Base-by-base conservation (phyloP, 2,113 vertebrate genomes). In the Coryphaenoides rupestris region DNA sequence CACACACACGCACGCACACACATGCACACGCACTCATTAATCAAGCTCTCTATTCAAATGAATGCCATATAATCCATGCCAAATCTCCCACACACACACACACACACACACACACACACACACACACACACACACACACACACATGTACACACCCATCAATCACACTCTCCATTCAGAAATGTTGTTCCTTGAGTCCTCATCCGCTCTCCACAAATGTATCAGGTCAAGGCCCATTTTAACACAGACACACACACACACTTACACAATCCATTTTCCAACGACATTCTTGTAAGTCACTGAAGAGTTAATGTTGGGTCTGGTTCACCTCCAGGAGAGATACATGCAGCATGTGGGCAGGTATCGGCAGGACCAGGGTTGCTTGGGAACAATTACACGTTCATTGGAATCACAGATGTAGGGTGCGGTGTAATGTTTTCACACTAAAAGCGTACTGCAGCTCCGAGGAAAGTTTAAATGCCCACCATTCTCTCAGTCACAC, bases 291-390 rank as follows among this genome's bases (percentile, higher is more conserved):
- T 17, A 49, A 61, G 28, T 23, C 64, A 22, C 40, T 26, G 69
- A 58, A 65, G 66, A 78, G 54, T 40, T 40, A 40, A 40, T 12
- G 33, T 2, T 26, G 9, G 33, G 33, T 2, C 19, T 21, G 63
- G 57, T 59, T 75, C 24, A 65, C 65, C 62, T 63, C 72, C 49
- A 21, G 40, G 26, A 56, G 57, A 50, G 69, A 49, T 52, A 65
- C 64, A 69, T 26, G 55, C 75, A 77, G 61, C 84, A 55, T 81
- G 84, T 88, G 74, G 65, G 69, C 80, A 88, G 73, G 82, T 58
- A 66, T 24, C 50, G 49, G 63, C 33, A 57, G 55, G 16, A 24
- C 15, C 15, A 50, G 50, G 19, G 21, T 16, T 49, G 15, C 19
- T 22, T 19, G 19, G 40, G 7, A 50, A n/a, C 40, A 46, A 46